phyloP scores from a whole-genome alignment of 2,797 vertebrate genomes.

The Fringilla coelebs region DNA sequence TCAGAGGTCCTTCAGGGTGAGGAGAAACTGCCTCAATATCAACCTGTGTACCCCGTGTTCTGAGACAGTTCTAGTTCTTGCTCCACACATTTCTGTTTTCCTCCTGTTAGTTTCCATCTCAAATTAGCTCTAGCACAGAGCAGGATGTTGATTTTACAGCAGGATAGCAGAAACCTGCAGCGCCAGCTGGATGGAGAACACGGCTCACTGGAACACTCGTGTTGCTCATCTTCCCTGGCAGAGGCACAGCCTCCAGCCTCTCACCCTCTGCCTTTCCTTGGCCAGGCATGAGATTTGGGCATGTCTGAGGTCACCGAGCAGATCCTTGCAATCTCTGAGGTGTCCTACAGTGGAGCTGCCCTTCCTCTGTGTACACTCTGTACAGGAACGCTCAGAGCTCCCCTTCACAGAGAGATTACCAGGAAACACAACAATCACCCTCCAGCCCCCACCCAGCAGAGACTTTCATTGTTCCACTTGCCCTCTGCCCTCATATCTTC shows the following conservation, averaged over 20 bases:
- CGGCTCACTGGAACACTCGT: neutral
- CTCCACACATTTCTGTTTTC: neutral
- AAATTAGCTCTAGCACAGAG: neutral
- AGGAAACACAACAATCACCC: conserved; percentile 38
- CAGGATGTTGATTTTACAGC: neutral
- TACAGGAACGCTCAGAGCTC: neutral
- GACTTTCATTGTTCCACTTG: neutral
- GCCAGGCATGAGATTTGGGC: neutral
- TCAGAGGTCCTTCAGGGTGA: neutral
- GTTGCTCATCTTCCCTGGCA: neutral
- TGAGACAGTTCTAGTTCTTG: neutral
- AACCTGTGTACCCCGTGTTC: neutral
- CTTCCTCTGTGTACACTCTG: neutral
- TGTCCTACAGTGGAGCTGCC: neutral
- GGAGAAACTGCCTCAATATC: neutral
- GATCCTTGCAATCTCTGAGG: neutral
- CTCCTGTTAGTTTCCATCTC: neutral
- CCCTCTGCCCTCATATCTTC: neutral
- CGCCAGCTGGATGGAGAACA: neutral
- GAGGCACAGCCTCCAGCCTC: neutral
- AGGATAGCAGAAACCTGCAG: neutral
- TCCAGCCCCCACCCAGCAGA: neutral
- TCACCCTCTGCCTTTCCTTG: neutral
- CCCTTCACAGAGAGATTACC: neutral
- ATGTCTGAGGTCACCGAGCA: neutral